A percentile compares a stretch with the other conserved stretches of the same genome.
These are phyloP conservation scores for Protonemura montana DNA, from an alignment of 2,888 invertebrate genomes.

Conservation along the genomic window DNA sequence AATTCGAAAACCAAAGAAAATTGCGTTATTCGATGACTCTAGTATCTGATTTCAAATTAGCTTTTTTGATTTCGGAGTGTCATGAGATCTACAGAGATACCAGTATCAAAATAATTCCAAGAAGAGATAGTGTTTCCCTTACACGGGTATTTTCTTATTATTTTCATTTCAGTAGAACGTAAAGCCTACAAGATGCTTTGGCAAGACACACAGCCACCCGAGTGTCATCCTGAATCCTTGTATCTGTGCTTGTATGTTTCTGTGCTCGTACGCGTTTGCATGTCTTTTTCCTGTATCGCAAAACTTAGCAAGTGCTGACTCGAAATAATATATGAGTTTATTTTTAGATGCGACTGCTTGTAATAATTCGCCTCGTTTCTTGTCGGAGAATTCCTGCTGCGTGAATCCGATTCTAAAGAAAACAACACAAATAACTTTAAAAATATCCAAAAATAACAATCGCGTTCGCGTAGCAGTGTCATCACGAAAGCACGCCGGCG, in stretches of 20 bases:
- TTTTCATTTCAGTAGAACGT: not conserved
- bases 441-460: constrained; percentile 30
- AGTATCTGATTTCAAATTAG: too few species aligned
- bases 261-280: not conserved
- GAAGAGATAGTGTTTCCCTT: not conserved
- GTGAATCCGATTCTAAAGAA: constrained; percentile 9
- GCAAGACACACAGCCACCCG: not conserved
- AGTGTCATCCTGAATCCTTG: not conserved
- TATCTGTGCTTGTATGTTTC: not conserved
- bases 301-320: not conserved
- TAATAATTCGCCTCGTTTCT: not conserved
- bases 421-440: not conserved
- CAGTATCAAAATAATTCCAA: too few species aligned
- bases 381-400: not conserved
- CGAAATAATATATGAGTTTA: not conserved
- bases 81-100: too few species aligned
- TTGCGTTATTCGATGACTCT: too few species aligned
- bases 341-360: not conserved
- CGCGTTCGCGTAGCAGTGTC: not conserved
- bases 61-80: too few species aligned
- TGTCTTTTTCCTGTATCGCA: not conserved
- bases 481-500: not conserved
- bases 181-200: not conserved
- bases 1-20: too few species aligned
- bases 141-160: not conserved